These are phyloP conservation scores for Hydrocynus forskahlii DNA, from an alignment of 2,797 vertebrate species.

Conservation along the genomic window DNA sequence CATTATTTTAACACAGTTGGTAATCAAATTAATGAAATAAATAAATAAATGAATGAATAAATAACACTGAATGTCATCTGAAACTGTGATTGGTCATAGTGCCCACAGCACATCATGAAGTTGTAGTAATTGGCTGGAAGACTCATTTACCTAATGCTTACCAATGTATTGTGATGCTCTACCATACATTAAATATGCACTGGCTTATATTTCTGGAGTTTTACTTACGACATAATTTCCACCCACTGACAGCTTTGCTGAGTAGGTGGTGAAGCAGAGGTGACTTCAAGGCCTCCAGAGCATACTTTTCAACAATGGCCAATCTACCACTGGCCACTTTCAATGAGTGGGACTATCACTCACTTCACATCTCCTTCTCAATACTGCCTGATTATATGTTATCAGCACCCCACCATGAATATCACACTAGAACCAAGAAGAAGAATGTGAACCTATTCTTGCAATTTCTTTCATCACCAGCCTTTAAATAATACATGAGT, in stretches of 20 bases:
- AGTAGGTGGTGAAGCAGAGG: background rate
- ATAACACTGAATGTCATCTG: no score
- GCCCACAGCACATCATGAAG: no score
- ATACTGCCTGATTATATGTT: conserved; percentile 62
- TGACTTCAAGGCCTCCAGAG: conserved; percentile 8
- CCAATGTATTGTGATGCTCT: no score
- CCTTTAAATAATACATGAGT: conserved; percentile 30
- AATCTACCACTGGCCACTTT: conserved; percentile 57
- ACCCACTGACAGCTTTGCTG: background rate
- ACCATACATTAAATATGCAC: no score
- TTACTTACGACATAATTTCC: background rate
- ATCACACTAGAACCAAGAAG: conserved; percentile 30
- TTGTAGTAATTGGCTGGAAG: no score
- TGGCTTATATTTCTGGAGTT: background rate
- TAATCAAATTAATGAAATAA: no score
- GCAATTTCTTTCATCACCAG: conserved; percentile 15
- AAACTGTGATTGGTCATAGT: no score
- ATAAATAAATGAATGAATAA: no score
- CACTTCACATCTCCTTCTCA: conserved; percentile 37
- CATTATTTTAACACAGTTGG: no score
- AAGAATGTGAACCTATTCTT: conserved; percentile 1
- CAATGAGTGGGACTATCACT: conserved; percentile 48
- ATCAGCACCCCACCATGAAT: conserved; percentile 53
- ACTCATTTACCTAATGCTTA: no score
- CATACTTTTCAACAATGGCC: conserved; percentile 40